Base-by-base conservation (phyloP, 2,888 invertebrate genomes). In the Geotrupes spiniger region DNA sequence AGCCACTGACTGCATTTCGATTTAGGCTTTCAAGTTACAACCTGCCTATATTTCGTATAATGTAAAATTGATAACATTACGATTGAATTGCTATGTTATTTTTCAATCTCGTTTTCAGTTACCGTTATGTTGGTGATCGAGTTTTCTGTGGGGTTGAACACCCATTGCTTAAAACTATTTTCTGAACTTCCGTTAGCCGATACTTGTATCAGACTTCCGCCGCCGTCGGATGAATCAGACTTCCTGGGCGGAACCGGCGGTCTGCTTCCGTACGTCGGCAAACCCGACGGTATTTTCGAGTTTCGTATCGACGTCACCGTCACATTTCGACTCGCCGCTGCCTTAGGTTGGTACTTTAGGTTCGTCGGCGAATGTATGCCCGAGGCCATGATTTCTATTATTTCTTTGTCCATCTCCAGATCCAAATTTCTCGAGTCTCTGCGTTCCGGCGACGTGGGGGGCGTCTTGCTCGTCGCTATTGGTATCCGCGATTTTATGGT, bases 221-320 rank as follows among this genome's bases (percentile, higher is more conserved):
- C 59, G 10, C 59, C 58, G n/a, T 71, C 73, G 1, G 72, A 64
- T 1, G 62, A 61, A 26, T 74, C 75, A 3, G 69, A 68, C 52
- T 75, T 73, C 49, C 75, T 66, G 0, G 78, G 77, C 1, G 76
- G 76, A 12, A 76, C 72, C 0, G 78, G 77, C 1, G 78, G 77
- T 41, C 77, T 63, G 28, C 62, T 61, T 5, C 66, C 61, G 26
- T 63, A 59, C 12, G 64, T 69, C 6, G 69, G 70, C 46, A 72
- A 50, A 9, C 73, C 73, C 0, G 74, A 73, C 3, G 74, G 74
- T 52, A 73, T 70, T 53, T 72, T 76, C 9, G 83, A 83, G 60
- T 79, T 81, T 54, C 81, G 77, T 37, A 83, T 83, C 1, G 82
- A 82, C n/a, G 82, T 83, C 0, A 82, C 79, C 2, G 82, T 78